phyloP scores from a whole-genome alignment of 2,888 invertebrate genomes.

The Sceliomorpha sp. region DNA sequence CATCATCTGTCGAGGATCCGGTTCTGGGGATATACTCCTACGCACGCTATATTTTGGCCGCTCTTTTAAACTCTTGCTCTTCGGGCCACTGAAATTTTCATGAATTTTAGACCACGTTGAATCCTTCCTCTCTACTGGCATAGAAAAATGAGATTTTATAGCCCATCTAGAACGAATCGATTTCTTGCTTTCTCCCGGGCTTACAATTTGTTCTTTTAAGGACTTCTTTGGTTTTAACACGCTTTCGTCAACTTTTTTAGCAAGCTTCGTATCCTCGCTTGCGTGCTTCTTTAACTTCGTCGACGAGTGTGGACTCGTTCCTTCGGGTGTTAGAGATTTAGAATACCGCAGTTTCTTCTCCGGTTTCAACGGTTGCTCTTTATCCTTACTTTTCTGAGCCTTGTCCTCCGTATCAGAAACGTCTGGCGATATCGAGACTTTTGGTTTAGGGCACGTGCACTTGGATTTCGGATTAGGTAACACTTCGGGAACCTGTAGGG shows the following conservation, averaged over 20 bases:
- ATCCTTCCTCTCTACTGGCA: conserved; percentile 71
- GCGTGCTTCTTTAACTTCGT: conserved; percentile 70
- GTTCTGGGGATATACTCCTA: conserved; percentile 76
- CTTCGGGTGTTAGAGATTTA: conserved; percentile 64
- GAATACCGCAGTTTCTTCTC: conserved; percentile 65
- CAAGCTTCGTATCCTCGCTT: conserved; percentile 59
- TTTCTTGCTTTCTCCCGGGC: conserved; percentile 65
- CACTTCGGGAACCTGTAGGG: conserved; percentile 75
- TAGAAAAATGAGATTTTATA: conserved; percentile 73
- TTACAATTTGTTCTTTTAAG: conserved; percentile 63
- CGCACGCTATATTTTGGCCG: conserved; percentile 75
- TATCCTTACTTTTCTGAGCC: conserved; percentile 54
- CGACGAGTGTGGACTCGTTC: conserved; percentile 52
- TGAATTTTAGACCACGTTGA: conserved; percentile 65
- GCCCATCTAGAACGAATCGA: conserved; percentile 72
- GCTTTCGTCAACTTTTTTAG: conserved; percentile 25
- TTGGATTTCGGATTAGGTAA: conserved; percentile 74
- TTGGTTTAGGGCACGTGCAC: conserved; percentile 75
- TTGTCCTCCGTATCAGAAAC: conserved; percentile 43
- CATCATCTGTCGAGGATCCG: conserved; percentile 69
- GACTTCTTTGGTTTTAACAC: conserved; percentile 57
- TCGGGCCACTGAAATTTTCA: conserved; percentile 64
- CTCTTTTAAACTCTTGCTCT: conserved; percentile 75
- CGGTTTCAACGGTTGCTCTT: too few relatives aligned
- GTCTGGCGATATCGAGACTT: conserved; percentile 62